Conservation (phyloP, 2,888 invertebrate genomes). For the Phania funesta region DNA sequence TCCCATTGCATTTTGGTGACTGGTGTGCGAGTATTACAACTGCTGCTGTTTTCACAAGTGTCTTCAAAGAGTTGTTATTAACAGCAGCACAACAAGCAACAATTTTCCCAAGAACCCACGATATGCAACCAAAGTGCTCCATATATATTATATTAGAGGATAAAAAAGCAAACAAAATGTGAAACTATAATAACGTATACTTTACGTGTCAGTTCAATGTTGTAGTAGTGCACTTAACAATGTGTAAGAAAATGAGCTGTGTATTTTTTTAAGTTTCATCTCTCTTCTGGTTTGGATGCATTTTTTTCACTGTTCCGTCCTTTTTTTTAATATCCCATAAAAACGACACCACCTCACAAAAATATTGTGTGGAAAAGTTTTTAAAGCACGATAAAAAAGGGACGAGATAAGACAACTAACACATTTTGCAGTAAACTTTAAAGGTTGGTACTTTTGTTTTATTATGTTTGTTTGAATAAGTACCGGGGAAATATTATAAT, state of each 20-base stretch:
- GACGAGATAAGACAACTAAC: too few species aligned
- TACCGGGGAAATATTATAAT: too few species aligned
- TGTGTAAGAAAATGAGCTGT: not conserved
- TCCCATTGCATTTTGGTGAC: constrained; percentile 1
- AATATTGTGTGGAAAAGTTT: too few species aligned
- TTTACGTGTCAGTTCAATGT: too few species aligned
- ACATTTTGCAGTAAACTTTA: too few species aligned
- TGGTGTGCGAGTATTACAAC: not conserved
- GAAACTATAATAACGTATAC: too few species aligned
- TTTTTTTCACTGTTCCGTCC: not conserved
- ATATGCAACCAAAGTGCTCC: not conserved
- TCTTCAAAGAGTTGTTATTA: constrained; percentile 36
- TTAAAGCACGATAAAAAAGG: too few species aligned
- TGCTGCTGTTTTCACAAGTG: constrained; percentile 41
- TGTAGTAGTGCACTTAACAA: too few species aligned
- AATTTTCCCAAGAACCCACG: constrained; percentile 3
- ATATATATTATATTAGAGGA: too few species aligned
- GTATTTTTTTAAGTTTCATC: not conserved
- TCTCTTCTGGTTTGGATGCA: not conserved
- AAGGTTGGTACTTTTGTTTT: too few species aligned
- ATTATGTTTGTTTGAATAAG: too few species aligned
- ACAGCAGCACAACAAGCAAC: constrained; percentile 16
- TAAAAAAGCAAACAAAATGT: not conserved
- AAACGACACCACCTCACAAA: not conserved
- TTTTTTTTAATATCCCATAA: not conserved